Conservation (phyloP, 1,140 invertebrate genomes). For the Drosophila sturtevanti region DNA sequence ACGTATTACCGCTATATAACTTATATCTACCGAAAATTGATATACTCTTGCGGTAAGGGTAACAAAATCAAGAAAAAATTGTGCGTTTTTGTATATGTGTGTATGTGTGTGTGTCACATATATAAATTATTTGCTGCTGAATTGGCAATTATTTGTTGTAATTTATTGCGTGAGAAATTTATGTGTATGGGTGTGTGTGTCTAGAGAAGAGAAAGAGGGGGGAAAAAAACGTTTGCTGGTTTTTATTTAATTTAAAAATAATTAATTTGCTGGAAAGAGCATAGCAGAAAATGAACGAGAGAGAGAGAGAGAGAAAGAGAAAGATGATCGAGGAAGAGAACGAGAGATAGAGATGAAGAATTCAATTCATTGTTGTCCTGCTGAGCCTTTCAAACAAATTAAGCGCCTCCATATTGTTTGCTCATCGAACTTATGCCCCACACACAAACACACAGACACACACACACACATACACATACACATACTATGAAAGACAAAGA, state of each 20-base stretch:
- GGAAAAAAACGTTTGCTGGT: slow-evolving; percentile 19
- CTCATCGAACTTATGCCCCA: slow-evolving; percentile 23
- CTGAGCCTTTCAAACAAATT: slow-evolving; percentile 50
- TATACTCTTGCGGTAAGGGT: neutral
- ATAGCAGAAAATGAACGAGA: too few relatives aligned
- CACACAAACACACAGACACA: neutral
- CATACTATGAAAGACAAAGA: slow-evolving; percentile 1
- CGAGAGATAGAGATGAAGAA: neutral
- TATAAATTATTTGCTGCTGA: slow-evolving; percentile 62
- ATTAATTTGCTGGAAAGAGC: slow-evolving; percentile 41
- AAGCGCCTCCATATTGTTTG: slow-evolving; percentile 43
- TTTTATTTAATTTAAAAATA: slow-evolving; percentile 59
- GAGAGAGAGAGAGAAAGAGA: neutral
- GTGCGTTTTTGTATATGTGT: neutral
- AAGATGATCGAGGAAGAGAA: neutral
- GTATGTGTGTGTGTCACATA: slow-evolving; percentile 46
- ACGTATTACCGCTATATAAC: too few relatives aligned
- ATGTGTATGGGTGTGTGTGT: slow-evolving; percentile 15
- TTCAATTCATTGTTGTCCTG: slow-evolving; percentile 32
- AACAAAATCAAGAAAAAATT: slow-evolving; percentile 41
- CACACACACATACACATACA: neutral
- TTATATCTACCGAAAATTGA: too few relatives aligned
- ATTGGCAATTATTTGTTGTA: slow-evolving; percentile 64
- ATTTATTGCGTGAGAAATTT: slow-evolving; percentile 62
- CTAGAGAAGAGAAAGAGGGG: neutral